Percentiles rank a stretch among this genome's conserved stretches.
These are phyloP conservation scores for Dendrocopos noguchii DNA, from an alignment of 2,113 vertebrate species.

Conservation along the genomic window DNA sequence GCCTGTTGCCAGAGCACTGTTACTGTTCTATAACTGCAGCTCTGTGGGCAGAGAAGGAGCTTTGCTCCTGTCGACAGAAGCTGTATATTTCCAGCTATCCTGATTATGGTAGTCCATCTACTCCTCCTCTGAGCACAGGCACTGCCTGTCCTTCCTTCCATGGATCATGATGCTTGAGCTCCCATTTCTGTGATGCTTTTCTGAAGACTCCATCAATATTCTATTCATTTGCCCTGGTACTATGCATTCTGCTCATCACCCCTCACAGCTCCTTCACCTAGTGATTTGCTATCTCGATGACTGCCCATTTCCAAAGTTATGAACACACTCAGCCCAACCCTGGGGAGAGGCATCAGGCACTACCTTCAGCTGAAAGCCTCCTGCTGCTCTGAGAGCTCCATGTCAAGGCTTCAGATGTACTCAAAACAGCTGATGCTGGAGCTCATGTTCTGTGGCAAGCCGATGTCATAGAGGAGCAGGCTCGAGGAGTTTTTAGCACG, in stretches of 20 bases:
- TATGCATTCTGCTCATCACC: background rate
- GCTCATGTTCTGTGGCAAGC: background rate
- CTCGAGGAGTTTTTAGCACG: background rate
- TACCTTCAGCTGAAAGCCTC: background rate
- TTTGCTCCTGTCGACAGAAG: background rate
- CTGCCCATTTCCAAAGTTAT: background rate
- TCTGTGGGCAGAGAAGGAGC: background rate
- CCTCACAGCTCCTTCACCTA: background rate
- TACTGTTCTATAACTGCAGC: background rate
- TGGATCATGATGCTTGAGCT: accelerated
- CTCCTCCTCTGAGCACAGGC: background rate
- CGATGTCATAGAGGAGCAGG: background rate
- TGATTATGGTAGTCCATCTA: background rate
- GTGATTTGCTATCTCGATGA: background rate
- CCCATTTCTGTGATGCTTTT: background rate
- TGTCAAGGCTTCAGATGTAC: background rate
- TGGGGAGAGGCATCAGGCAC: background rate
- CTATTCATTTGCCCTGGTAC: background rate
- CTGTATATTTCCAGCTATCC: background rate
- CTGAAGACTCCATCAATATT: background rate
- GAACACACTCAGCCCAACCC: background rate
- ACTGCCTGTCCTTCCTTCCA: background rate
- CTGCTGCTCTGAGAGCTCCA: background rate
- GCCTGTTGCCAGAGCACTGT: background rate
- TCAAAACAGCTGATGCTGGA: background rate